phyloP scores from a whole-genome alignment of 2,797 vertebrate genomes.

The Petrocephalus schoutedeni region DNA sequence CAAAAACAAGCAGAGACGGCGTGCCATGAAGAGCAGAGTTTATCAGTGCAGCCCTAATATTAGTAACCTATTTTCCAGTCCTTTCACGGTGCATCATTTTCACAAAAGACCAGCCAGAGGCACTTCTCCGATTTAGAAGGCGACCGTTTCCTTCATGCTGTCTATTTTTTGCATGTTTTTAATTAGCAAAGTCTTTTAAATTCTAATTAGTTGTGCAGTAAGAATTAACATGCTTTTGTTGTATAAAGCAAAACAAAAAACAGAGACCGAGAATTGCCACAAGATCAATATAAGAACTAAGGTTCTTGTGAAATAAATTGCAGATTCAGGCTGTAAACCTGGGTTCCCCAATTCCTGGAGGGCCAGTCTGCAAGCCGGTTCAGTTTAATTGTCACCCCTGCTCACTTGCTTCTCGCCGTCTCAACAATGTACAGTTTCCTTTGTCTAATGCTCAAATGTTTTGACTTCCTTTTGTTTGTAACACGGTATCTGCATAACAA shows the following conservation, averaged over 20 bases:
- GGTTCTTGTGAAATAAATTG: neutral
- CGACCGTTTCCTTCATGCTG: neutral
- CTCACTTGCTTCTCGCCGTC: neutral
- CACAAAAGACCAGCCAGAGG: neutral
- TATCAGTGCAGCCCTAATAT: neutral
- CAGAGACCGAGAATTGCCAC: neutral
- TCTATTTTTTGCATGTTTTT: neutral
- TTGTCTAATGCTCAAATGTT: neutral
- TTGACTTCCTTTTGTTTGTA: neutral
- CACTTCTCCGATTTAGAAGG: neutral
- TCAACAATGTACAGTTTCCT: neutral
- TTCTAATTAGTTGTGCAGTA: neutral
- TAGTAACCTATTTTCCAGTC: neutral
- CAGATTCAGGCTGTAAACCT: neutral
- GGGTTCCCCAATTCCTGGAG: neutral
- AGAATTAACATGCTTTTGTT: neutral
- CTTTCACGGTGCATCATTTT: neutral
- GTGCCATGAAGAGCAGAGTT: neutral
- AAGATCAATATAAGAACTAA: neutral
- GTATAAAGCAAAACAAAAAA: neutral
- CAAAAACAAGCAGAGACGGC: neutral
- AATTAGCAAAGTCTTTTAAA: neutral
- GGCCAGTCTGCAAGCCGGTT: neutral
- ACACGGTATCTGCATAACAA: neutral
- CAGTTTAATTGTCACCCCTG: neutral